phyloP scores from a whole-genome alignment of 2,797 vertebrate genomes.

The Anableps anableps region DNA sequence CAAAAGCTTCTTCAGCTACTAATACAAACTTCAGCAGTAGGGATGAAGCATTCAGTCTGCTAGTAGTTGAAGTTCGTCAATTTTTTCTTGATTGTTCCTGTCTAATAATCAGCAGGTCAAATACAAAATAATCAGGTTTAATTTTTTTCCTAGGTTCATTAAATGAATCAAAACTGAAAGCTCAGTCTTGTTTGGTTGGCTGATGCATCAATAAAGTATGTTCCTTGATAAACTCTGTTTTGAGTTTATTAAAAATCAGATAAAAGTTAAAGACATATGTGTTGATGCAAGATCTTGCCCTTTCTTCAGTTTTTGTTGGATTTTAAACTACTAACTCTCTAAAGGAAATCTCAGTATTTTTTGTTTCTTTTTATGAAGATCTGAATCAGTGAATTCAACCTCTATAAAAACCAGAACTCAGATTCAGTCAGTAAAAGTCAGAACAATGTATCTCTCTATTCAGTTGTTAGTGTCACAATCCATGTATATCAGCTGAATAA shows the following conservation, averaged over 20 bases:
- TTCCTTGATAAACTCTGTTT: background rate
- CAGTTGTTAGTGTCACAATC: no score
- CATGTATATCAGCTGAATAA: no score
- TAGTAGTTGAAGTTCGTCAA: no score
- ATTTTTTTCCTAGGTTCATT: background rate
- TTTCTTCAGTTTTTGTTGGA: no score
- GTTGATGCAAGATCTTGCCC: background rate
- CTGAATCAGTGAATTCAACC: no score
- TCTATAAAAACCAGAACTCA: no score
- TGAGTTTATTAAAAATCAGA: background rate
- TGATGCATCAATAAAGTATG: no score
- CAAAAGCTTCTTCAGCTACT: background rate
- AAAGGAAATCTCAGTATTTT: no score
- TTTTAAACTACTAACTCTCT: no score
- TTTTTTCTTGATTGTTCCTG: background rate
- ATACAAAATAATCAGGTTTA: background rate
- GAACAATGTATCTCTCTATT: no score
- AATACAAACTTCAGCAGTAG: background rate
- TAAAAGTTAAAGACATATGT: background rate
- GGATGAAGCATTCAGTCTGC: background rate
- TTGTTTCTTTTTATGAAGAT: no score
- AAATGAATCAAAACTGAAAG: background rate
- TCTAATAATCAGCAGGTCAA: background rate
- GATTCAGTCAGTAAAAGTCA: no score
- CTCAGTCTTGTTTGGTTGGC: background rate